These are phyloP conservation scores for Petrolisthes manimaculis DNA, from an alignment of 2,888 invertebrate species.

Conservation along the genomic window DNA sequence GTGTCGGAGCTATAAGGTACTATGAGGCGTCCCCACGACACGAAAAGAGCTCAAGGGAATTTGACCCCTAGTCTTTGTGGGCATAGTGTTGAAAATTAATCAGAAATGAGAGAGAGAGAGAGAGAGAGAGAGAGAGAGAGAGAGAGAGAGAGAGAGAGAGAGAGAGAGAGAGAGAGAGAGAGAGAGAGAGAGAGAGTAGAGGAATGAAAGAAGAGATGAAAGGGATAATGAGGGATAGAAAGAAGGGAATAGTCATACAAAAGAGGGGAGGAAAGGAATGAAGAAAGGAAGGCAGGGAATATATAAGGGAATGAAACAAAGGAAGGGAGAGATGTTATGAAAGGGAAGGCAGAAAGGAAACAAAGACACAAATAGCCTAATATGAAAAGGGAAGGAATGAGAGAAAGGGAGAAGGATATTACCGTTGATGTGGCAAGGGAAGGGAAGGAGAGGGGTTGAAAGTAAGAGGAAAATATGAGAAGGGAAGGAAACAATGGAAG, in stretches of 20 bases:
- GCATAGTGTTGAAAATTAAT: neutral
- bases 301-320: neutral
- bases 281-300: neutral
- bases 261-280: neutral
- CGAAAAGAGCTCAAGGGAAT: neutral
- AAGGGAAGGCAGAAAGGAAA: neutral
- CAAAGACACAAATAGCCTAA: too few relatives aligned
- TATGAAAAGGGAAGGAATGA: too few relatives aligned
- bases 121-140: constrained; percentile 10
- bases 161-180: neutral
- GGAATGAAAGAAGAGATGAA: neutral
- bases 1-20: too few relatives aligned
- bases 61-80: neutral
- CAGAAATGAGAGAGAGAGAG: constrained; percentile 2
- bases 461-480: too few relatives aligned
- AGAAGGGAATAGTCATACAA: neutral
- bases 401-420: too few relatives aligned
- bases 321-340: neutral
- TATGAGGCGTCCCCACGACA: neutral
- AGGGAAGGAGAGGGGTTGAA: too few relatives aligned
- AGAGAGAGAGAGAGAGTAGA: constrained; percentile 12
- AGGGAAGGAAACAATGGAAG: too few relatives aligned
- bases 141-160: neutral
- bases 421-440: too few relatives aligned
- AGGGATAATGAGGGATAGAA: neutral